phyloP scores from a whole-genome alignment of 1,140 invertebrate genomes.

The Coptotermes formosanus region DNA sequence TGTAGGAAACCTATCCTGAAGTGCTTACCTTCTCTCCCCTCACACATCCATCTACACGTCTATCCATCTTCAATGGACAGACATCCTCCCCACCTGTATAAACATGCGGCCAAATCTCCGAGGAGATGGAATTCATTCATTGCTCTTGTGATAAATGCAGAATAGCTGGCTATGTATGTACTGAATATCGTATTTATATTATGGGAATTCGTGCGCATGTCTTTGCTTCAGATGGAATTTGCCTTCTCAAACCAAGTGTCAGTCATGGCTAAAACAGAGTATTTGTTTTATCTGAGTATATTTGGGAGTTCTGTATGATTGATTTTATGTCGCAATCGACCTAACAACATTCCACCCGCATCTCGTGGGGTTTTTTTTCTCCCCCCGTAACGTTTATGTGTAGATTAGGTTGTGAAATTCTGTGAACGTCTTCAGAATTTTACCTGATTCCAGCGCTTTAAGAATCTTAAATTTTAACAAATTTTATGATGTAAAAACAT shows the following conservation, averaged over 20 bases:
- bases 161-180: background rate
- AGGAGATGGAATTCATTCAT: conserved; percentile 12
- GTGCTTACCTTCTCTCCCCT: background rate
- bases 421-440: too few relatives aligned
- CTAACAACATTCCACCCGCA: too few relatives aligned
- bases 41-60: too few relatives aligned
- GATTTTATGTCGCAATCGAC: too few relatives aligned
- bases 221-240: too few relatives aligned
- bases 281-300: background rate
- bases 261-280: background rate
- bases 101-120: background rate
- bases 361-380: too few relatives aligned
- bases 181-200: conserved; percentile 9
- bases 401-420: too few relatives aligned
- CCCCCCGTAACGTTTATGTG: too few relatives aligned
- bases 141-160: conserved; percentile 7
- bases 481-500: too few relatives aligned
- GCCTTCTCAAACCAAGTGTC: background rate
- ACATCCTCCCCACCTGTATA: conserved; percentile 4
- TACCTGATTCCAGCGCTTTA: too few relatives aligned
- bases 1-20: background rate
- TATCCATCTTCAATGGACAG: background rate
- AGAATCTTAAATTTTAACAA: too few relatives aligned
- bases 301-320: too few relatives aligned
- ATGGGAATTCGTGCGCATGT: background rate